Conservation (phyloP, 2,888 invertebrate genomes). For the Loripinus fragilis region DNA sequence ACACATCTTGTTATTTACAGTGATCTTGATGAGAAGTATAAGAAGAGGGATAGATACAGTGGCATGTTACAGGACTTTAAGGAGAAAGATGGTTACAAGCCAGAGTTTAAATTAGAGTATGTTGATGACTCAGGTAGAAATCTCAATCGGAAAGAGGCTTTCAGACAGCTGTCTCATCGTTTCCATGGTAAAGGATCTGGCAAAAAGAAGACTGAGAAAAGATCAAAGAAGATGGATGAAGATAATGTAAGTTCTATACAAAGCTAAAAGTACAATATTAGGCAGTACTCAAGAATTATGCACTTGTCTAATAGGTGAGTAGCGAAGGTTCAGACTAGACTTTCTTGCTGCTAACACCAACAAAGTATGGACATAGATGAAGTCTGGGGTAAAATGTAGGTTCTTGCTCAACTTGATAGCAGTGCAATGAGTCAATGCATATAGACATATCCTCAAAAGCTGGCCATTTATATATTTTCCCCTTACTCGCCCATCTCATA, state of each 20-base stretch:
- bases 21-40: conserved; percentile 83
- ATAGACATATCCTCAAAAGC: too few species aligned
- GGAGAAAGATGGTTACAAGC: conserved; percentile 95
- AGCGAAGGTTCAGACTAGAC: too few species aligned
- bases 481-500: too few species aligned
- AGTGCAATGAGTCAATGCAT: too few species aligned
- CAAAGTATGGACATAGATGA: too few species aligned
- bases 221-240: conserved; percentile 96
- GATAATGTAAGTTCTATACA: conserved; percentile 87
- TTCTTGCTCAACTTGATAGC: too few species aligned
- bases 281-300: too few species aligned
- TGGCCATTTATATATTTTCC: too few species aligned
- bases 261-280: too few species aligned
- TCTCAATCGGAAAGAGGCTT: conserved; percentile 97
- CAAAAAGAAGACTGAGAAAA: conserved; percentile 98
- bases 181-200: conserved; percentile 99
- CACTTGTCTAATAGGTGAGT: too few species aligned
- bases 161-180: conserved; percentile 96
- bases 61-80: conserved; percentile 96
- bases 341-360: too few species aligned
- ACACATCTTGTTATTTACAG: conserved; percentile 69
- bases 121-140: conserved; percentile 98
- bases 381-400: too few species aligned
- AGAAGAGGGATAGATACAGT: conserved; percentile 79
- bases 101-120: conserved; percentile 97